phyloP scores from a whole-genome alignment of 1,140 invertebrate genomes.

The Drosophila micromelanica region DNA sequence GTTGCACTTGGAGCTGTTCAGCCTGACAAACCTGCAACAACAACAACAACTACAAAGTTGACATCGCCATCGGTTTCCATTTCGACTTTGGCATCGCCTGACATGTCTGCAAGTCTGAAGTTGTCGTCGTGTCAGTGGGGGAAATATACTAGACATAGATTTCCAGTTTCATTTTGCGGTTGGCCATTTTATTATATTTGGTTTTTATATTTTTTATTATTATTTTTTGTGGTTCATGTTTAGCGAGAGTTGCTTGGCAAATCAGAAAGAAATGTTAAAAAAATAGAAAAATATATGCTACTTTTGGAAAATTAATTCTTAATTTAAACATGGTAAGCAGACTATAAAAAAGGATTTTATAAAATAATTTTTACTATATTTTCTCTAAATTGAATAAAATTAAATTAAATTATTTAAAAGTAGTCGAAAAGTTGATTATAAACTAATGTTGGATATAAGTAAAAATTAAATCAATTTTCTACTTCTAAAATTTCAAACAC shows the following conservation, averaged over 20 bases:
- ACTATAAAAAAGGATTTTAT: background rate
- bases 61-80: slow-evolving; percentile 42
- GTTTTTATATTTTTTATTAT: background rate
- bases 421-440: background rate
- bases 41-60: slow-evolving; percentile 10
- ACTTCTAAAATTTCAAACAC: no score
- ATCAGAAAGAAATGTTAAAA: background rate
- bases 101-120: slow-evolving; percentile 69
- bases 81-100: slow-evolving; percentile 51
- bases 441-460: background rate
- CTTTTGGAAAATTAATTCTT: background rate
- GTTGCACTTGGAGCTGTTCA: slow-evolving; percentile 39
- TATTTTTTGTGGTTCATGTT: background rate
- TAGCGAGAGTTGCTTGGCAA: slow-evolving; percentile 20
- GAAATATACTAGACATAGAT: slow-evolving; percentile 35
- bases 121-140: slow-evolving; percentile 49
- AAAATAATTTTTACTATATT: no score
- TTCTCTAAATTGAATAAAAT: no score
- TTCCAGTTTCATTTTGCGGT: slow-evolving; percentile 37
- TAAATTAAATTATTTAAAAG: no score
- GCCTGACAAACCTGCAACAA: slow-evolving; percentile 59
- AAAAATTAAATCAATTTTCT: no score
- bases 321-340: background rate
- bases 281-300: background rate
- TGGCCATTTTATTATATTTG: slow-evolving; percentile 1